These are phyloP conservation scores for Euglossa dilemma DNA, from an alignment of 1,140 invertebrate species.

Conservation along the genomic window DNA sequence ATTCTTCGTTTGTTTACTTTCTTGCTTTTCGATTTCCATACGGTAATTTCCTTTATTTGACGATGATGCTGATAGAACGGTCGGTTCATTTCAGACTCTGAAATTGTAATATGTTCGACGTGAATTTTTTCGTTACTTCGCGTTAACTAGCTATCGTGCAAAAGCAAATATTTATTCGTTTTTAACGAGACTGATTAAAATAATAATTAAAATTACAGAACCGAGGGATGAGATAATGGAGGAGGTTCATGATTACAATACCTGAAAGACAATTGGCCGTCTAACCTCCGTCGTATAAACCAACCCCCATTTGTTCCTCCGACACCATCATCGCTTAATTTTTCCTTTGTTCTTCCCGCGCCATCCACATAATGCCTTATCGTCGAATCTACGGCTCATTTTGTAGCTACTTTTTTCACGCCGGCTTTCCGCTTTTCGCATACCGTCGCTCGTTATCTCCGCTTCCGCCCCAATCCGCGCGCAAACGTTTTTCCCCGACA, in stretches of 20 bases:
- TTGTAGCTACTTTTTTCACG: conserved; percentile 36
- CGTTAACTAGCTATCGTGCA: no score
- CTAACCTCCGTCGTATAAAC: neutral
- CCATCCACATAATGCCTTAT: conserved; percentile 14
- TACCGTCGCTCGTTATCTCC: conserved; percentile 12
- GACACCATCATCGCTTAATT: neutral
- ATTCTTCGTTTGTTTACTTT: neutral
- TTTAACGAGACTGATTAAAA: no score
- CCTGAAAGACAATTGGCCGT: neutral
- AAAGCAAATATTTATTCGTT: no score
- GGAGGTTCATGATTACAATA: neutral
- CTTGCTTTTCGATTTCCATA: neutral
- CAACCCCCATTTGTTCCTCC: conserved; percentile 13
- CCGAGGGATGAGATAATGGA: neutral
- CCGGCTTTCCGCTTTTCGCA: neutral
- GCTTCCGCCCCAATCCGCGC: neutral
- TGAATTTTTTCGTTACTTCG: no score
- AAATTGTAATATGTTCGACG: no score
- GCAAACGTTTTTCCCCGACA: neutral
- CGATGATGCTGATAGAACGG: no score
- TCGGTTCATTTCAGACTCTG: no score
- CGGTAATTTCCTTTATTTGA: neutral
- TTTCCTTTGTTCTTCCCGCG: neutral
- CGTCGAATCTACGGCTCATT: conserved; percentile 28
- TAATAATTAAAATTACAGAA: neutral